Base-by-base conservation (phyloP, 2,797 vertebrate species). In the Leuciscus waleckii region DNA sequence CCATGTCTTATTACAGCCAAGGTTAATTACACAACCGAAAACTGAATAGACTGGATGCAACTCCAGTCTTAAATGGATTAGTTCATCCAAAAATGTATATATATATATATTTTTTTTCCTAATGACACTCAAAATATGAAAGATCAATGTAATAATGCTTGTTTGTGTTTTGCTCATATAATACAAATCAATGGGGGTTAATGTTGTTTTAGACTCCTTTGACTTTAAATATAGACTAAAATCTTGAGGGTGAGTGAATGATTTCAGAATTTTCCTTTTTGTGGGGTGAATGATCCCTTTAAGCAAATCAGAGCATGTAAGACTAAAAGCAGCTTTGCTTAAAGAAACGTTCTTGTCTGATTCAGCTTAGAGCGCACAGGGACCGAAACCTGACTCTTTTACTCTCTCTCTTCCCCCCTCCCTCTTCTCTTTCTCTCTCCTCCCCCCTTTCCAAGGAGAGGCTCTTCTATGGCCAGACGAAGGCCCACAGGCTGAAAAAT, bases 361-460 rank as follows among this genome's bases (percentile, higher is more conserved):
- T 85, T 87, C 61, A 65, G 61, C 84, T 82, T 69, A 61, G 17
- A 69, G 80, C 73, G 77, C 54, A 79, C 10, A 75, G 65, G 67
- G 69, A 67, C 37, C 26, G 89, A 83, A 88, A 88, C 75, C 41
- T 49, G 84, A 89, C 75, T 87, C 88, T 79, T 54, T 54, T 71
- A 79, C 58, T 77, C 46, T 46, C 65, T 61, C 81, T n/a, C 61
- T 51, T 16, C 68, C 75, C 81, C 81, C 70, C 68, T 74, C 37
- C 73, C 58, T 46, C 49, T 37, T 39, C 65, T 65, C 14, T 16
- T 56, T 41, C n/a, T 41, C 61, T 79, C 37, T 76, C 82, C 63
- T 43, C n/a, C 73, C 71, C 82, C 41, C 76, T 23, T 75, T 49
- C 54, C 39, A 61, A 43, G 54, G 43, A 77, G 79, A 84, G 32